Base-by-base conservation (phyloP, 2,888 invertebrate genomes). In the Synergus japonicus region DNA sequence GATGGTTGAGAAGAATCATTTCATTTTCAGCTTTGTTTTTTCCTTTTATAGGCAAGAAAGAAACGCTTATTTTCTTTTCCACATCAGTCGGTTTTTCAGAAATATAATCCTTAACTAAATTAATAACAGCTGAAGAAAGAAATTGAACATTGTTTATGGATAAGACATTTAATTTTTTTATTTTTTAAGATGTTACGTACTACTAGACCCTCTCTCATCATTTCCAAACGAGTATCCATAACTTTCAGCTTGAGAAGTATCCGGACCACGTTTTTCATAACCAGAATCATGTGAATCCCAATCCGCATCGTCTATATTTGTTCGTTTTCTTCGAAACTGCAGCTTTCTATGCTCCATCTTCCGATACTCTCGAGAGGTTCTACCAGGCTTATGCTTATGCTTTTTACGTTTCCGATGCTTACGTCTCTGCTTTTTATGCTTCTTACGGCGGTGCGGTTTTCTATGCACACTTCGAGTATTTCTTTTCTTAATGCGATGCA, bases 1-100 rank as follows among this genome's bases (percentile, higher is more conserved):
- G 87, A 73, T 88, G 88, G 76, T 87, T 89, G n/a, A 89, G 78
- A 77, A 88, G 66, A 65, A 86, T 64, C 67, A 86, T 80, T 66
- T 89, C 89, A 67, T 89, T 87, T 58, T 89, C 86, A 37, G 83
- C 44, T 18, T 77, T 84, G 76, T 85, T 84, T 67, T 84, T 84
- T 9, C 84, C 87, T 29, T 84, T 84, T 49, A 49, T 49, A 4
- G 49, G 49, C 13, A 12, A 15, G 10, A 49, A 49, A 49, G 4
- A 1, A 13, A 4, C 49, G 12, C 12, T 60, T 76, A 86, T 84
- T 60, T 60, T 60, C 60, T 60, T 60, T 18, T 22, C 12, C 4
- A 63, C 49, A 41, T 65, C 13, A 8, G 0, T 66, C 4, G 15
- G 37, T 22, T 54, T 77, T 54, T n/a, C 29, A 13, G 10, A 41